These are phyloP conservation scores for Troides aeacus DNA, from an alignment of 2,888 invertebrate species.

Conservation along the genomic window DNA sequence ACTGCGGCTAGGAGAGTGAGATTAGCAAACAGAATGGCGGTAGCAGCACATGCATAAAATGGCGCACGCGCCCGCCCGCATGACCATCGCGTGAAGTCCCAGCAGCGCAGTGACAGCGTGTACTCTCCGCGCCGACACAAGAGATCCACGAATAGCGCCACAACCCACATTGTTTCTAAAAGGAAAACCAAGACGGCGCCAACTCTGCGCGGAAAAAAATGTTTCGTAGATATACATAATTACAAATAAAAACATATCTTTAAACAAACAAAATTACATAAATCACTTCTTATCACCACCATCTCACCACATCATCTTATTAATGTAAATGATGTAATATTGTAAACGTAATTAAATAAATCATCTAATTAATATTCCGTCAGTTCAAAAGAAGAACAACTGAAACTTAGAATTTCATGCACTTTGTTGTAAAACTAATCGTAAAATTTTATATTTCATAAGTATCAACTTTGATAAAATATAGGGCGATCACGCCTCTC, in stretches of 20 bases:
- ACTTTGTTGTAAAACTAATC: too few species aligned
- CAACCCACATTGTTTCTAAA: conserved; percentile 75
- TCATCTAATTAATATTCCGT: background rate
- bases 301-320: background rate
- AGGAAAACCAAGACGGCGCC: conserved; percentile 66
- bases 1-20: conserved; percentile 62
- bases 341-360: background rate
- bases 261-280: background rate
- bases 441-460: too few species aligned
- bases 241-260: background rate
- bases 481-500: too few species aligned
- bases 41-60: conserved; percentile 70
- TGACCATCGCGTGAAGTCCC: conserved; percentile 74
- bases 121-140: conserved; percentile 71
- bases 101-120: conserved; percentile 65
- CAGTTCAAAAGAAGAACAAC: background rate
- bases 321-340: background rate
- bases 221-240: background rate
- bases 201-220: conserved; percentile 44
- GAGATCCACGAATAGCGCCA: conserved; percentile 68
- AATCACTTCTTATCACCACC: background rate
- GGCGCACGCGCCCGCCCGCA: conserved; percentile 71
- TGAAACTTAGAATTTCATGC: background rate
- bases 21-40: conserved; percentile 69
- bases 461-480: too few species aligned